Percentiles rank a stretch among this genome's conserved stretches.
Conservation (phyloP, 2,797 vertebrate species). For the Sebastes itinus region DNA sequence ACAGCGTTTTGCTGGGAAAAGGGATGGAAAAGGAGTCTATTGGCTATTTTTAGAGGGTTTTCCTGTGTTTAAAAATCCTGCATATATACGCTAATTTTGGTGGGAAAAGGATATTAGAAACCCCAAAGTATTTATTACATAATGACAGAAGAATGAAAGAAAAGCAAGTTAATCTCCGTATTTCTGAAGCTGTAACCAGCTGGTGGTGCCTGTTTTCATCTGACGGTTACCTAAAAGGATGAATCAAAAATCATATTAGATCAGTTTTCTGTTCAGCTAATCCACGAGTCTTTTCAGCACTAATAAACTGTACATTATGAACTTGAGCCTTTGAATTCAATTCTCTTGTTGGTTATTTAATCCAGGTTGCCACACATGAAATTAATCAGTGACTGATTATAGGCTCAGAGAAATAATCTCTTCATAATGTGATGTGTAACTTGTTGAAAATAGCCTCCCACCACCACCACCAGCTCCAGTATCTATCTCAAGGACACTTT, state of each 20-base stretch:
- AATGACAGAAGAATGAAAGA: background rate
- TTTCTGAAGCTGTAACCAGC: background rate
- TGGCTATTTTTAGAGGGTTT: too few species aligned
- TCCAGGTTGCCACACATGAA: conserved; percentile 33
- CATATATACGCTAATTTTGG: too few species aligned
- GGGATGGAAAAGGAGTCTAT: too few species aligned
- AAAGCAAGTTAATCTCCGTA: background rate
- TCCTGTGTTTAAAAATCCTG: too few species aligned
- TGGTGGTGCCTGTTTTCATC: background rate
- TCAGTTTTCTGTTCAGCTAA: background rate
- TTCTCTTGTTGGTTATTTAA: conserved; percentile 17
- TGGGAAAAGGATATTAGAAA: too few species aligned
- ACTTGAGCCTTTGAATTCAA: background rate
- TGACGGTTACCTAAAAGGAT: background rate
- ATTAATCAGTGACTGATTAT: conserved; percentile 36
- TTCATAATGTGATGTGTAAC: background rate
- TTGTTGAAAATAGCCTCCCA: background rate
- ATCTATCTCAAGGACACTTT: conserved; percentile 30
- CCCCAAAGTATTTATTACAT: background rate
- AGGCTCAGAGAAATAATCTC: conserved; percentile 18
- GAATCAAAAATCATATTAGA: background rate
- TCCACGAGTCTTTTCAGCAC: background rate
- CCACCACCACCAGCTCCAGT: background rate
- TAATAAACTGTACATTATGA: conserved; percentile 17
- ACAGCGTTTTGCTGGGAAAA: too few species aligned